Percentiles rank a stretch among this genome's conserved stretches.
phyloP scores from a whole-genome alignment of 1,140 invertebrate species.

The Rhizoglyphus robini region DNA sequence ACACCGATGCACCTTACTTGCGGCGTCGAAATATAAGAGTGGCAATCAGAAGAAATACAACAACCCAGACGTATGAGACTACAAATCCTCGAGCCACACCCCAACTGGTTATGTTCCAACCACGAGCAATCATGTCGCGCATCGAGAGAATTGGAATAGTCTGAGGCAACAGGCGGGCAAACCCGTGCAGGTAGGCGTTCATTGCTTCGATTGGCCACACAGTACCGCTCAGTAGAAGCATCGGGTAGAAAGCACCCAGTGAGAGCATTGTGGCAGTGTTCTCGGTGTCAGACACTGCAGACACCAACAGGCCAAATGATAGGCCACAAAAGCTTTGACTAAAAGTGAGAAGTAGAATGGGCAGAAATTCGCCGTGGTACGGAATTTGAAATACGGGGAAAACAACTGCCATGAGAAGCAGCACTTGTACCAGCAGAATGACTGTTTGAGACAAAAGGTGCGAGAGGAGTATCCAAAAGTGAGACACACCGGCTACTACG shows the following conservation, averaged over 20 bases:
- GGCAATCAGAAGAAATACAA: constrained; percentile 63
- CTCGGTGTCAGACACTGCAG: constrained; percentile 71
- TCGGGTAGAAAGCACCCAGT: constrained; percentile 80
- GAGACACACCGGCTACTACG: constrained; percentile 74
- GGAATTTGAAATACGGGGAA: constrained; percentile 69
- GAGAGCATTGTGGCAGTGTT: constrained; percentile 80
- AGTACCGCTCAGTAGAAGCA: constrained; percentile 64
- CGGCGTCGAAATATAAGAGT: too few relatives aligned
- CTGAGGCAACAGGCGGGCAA: constrained; percentile 68
- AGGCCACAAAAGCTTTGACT: constrained; percentile 73
- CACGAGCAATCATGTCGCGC: constrained; percentile 21
- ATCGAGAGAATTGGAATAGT: constrained; percentile 50
- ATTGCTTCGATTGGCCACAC: constrained; percentile 87
- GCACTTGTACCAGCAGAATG: constrained; percentile 80
- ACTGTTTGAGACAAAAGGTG: constrained; percentile 84
- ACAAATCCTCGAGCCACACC: constrained; percentile 15
- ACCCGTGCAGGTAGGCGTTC: constrained; percentile 62
- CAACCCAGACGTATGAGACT: constrained; percentile 17
- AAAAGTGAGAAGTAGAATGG: constrained; percentile 59
- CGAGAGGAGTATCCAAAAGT: constrained; percentile 74
- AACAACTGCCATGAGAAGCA: constrained; percentile 64
- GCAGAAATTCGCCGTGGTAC: constrained; percentile 55
- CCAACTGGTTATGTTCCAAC: constrained; percentile 13
- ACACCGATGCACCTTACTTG: too few relatives aligned
- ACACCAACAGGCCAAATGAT: constrained; percentile 81